Base-by-base conservation (phyloP, 2,888 invertebrate genomes). In the Eilema sororculum region DNA sequence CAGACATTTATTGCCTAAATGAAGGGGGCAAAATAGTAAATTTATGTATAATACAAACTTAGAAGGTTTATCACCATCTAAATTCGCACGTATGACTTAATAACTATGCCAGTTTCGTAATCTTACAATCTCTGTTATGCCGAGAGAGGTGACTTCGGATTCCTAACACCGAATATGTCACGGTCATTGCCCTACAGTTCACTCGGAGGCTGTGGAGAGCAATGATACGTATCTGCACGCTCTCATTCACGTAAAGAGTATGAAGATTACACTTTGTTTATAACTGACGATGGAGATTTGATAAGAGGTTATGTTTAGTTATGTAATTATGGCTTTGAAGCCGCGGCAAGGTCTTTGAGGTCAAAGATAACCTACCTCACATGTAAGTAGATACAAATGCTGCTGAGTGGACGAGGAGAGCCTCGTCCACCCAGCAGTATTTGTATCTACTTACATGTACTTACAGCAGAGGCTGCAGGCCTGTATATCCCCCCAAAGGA, bases 81-180 rank as follows among this genome's bases (percentile, higher is more conserved):
- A 68, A 68, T 41, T 41, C 10, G 24, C 52, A 33, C 52, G 25
- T n/a, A 12, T 67, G 33, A 41, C 25, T 56, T 25, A n/a, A 33
- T 22, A 68, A 33, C 41, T 41, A 62, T 66, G 62, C 46, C 1
- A 62, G 62, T 62, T 62, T 41, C 66, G 30, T 25, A 37, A 30
- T 67, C 52, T 63, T 66, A 57, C 30, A n/a, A 16, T 6, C 37
- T 66, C 3, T 22, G 46, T 10, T 46, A 28, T 65, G 9, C 65
- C 66, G 79, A 78, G 79, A 77, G 73, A 24, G 79, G 65, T 22
- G 46, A 37, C 61, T 62, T 60, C 24, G 52, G 60, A 80, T 80
- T 81, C 77, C 68, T 65, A 10, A 33, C 4, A 13, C 13, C 22
- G 59, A 56, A 79, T 80, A 80, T 78, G 78, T 77, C 79, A 80